Percentiles rank a stretch among this genome's conserved stretches.
Conservation (phyloP, 2,888 invertebrate species). For the Altica lythri region DNA sequence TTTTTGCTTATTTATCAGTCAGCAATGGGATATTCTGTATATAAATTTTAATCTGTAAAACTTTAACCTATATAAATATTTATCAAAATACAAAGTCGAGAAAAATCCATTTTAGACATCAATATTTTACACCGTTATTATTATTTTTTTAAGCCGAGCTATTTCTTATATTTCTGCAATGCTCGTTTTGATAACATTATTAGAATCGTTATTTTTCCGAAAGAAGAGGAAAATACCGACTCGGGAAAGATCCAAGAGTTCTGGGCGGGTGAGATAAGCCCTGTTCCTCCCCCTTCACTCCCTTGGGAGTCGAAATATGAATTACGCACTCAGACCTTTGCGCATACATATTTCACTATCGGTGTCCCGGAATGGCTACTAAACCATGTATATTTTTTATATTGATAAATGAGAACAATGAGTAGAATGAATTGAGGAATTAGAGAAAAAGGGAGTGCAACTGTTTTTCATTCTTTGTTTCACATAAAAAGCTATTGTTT, state of each 20-base stretch:
- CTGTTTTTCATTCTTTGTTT: too few relatives aligned
- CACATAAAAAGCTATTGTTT: too few relatives aligned
- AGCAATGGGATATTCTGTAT: too few relatives aligned
- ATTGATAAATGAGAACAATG: constrained; percentile 22
- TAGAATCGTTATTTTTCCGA: constrained; percentile 55
- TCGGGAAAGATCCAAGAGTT: constrained; percentile 45
- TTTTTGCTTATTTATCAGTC: too few relatives aligned
- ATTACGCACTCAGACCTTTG: constrained; percentile 51
- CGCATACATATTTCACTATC: constrained; percentile 48
- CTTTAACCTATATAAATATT: constrained; percentile 2
- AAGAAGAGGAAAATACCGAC: constrained; percentile 36
- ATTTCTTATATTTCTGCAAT: constrained; percentile 47
- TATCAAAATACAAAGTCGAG: neutral
- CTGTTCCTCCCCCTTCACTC: constrained; percentile 41
- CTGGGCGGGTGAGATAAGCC: constrained; percentile 54
- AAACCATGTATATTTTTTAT: constrained; percentile 15
- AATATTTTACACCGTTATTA: constrained; percentile 44
- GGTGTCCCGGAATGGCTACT: constrained; percentile 34
- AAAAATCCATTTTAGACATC: constrained; percentile 33
- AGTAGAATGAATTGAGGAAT: constrained; percentile 17
- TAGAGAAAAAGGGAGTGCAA: constrained; percentile 8
- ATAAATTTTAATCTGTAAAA: too few relatives aligned
- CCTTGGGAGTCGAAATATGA: constrained; percentile 44
- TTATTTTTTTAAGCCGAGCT: constrained; percentile 44
- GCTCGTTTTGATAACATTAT: constrained; percentile 53